Evolutionary conservation across 2,797 vertebrate genomes (phyloP).

Genomic region (Mus minutoides): DNA sequence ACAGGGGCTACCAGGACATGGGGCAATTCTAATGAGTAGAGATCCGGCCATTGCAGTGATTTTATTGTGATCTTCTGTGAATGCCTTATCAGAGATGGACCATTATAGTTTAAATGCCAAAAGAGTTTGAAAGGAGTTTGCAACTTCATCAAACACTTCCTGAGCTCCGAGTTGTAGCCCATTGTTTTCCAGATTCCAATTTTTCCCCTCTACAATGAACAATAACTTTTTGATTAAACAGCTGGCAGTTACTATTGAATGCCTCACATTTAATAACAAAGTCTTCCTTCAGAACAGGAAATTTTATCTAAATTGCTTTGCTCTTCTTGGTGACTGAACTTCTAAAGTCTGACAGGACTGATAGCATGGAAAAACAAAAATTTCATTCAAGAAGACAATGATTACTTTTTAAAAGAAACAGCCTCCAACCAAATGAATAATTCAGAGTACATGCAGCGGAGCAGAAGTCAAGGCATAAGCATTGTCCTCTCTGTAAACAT

Average conservation of each 20-base stretch:
- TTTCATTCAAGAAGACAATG: conserved; percentile 75
- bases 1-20: not conserved
- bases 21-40: conserved; percentile 57
- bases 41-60: conserved; percentile 13
- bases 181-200: conserved; percentile 74
- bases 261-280: conserved; percentile 84
- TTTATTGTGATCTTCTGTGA: conserved; percentile 65
- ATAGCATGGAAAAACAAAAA: conserved; percentile 68
- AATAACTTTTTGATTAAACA: conserved; percentile 86
- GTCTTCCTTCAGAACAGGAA: conserved; percentile 79
- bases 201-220: conserved; percentile 70
- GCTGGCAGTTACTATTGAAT: conserved; percentile 78
- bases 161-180: conserved; percentile 24
- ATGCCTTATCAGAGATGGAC: conserved; percentile 63
- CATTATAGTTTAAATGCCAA: conserved; percentile 68
- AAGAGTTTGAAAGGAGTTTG: conserved; percentile 71
- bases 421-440: conserved; percentile 82
- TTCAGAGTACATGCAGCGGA: conserved; percentile 80
- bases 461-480: conserved; percentile 76
- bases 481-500: conserved; percentile 80
- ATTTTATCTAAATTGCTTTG: conserved; percentile 87
- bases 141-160: conserved; percentile 58
- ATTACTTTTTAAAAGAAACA: conserved; percentile 82
- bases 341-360: conserved; percentile 73
- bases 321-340: conserved; percentile 80